These are phyloP conservation scores for Pachyramphus minor DNA, from an alignment of 2,113 vertebrate species.

Conservation along the genomic window DNA sequence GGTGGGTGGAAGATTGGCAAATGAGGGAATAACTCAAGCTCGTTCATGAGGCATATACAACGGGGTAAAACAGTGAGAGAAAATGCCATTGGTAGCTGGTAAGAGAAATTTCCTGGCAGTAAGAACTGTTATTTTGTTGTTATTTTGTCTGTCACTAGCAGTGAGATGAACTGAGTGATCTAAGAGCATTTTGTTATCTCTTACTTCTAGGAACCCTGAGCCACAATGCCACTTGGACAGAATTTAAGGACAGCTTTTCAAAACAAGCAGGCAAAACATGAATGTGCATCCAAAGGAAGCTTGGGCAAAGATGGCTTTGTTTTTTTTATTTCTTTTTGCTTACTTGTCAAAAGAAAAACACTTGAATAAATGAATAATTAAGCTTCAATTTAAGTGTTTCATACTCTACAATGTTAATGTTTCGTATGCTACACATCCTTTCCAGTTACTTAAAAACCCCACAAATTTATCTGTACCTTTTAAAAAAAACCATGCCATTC, in stretches of 20 bases:
- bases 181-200: slow-evolving; percentile 60
- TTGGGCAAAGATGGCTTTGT: not conserved
- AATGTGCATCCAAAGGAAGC: not conserved
- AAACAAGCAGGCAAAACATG: not conserved
- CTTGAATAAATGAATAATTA: not conserved
- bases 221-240: slow-evolving; percentile 42
- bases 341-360: not conserved
- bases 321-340: not conserved
- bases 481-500: not conserved
- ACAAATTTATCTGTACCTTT: not conserved
- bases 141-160: slow-evolving; percentile 61
- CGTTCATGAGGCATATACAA: accelerated
- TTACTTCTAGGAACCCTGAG: slow-evolving; percentile 63
- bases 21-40: not conserved
- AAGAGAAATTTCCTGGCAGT: slow-evolving; percentile 44
- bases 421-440: not conserved
- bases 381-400: not conserved
- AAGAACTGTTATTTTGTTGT: slow-evolving; percentile 56
- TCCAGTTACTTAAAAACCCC: not conserved
- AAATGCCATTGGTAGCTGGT: slow-evolving; percentile 14
- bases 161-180: slow-evolving; percentile 46
- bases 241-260: slow-evolving; percentile 49
- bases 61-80: not conserved
- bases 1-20: not conserved
- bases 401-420: not conserved